Conservation (phyloP, 2,797 vertebrate genomes). For the Manis pentadactyla region DNA sequence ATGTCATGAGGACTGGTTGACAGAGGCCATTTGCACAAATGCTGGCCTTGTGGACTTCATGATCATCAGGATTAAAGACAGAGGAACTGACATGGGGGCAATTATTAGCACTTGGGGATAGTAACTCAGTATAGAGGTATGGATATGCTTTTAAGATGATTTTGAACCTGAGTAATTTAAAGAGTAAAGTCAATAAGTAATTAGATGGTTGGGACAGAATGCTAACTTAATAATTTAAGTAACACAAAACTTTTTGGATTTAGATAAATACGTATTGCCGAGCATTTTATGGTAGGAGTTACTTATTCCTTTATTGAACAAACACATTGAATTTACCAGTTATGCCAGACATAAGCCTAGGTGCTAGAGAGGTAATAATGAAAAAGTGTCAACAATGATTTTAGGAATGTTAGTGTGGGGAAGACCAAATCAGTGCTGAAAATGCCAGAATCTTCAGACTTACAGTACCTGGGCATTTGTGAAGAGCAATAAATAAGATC, state of each 20-base stretch:
- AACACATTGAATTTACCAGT: neutral
- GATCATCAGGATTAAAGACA: neutral
- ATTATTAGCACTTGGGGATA: neutral
- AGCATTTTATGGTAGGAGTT: neutral
- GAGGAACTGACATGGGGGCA: neutral
- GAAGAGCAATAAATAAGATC: neutral
- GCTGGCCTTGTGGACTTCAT: neutral
- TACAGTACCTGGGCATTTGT: neutral
- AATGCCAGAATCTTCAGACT: neutral
- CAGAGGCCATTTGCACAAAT: neutral
- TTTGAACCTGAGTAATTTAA: slow-evolving; percentile 43
- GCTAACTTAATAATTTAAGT: neutral
- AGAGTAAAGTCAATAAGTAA: neutral
- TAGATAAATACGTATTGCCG: neutral
- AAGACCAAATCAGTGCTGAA: neutral
- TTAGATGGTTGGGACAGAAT: neutral
- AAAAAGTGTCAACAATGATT: neutral
- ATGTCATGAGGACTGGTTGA: neutral
- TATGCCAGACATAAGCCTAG: neutral
- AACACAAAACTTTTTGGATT: neutral
- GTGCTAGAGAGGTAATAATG: neutral
- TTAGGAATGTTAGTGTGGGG: neutral
- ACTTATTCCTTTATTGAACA: neutral
- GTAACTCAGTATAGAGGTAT: neutral
- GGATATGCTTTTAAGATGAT: slow-evolving; percentile 34